Conservation (phyloP, 2,113 vertebrate species). For the Ahaetulla prasina region DNA sequence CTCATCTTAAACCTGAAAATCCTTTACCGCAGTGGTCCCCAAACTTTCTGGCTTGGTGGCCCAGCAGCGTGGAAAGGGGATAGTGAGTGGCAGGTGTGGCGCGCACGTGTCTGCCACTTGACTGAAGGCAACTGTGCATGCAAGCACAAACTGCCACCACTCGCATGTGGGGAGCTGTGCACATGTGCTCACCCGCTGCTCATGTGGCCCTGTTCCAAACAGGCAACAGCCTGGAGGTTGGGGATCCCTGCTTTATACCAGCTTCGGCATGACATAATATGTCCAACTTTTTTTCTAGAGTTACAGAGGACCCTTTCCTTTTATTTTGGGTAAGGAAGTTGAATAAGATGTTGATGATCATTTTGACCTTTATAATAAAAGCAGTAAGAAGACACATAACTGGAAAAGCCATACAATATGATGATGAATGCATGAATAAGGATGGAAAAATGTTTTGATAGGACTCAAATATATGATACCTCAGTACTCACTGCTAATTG, state of each 20-base stretch:
- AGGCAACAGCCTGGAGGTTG: neutral
- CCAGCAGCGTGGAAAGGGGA: neutral
- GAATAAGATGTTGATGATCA: neutral
- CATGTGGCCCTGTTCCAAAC: neutral
- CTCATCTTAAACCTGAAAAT: neutral
- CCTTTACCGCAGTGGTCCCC: neutral
- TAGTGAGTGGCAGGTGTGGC: neutral
- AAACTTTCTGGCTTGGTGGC: neutral
- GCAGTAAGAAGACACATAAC: neutral
- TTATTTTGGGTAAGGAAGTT: neutral
- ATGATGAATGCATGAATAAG: neutral
- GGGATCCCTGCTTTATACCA: neutral
- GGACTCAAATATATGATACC: neutral
- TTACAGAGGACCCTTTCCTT: neutral
- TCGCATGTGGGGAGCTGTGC: neutral
- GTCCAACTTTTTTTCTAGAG: neutral
- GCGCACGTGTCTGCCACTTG: neutral
- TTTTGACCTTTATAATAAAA: neutral
- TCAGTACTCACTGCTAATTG: too few relatives aligned
- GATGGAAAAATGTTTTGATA: neutral
- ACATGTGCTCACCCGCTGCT: neutral
- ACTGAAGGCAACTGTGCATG: neutral
- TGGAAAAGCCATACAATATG: neutral
- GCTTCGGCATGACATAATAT: neutral
- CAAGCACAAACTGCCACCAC: neutral